Evolutionary conservation across 2,797 vertebrate genomes (phyloP).

Genomic region (Mycteria americana): DNA sequence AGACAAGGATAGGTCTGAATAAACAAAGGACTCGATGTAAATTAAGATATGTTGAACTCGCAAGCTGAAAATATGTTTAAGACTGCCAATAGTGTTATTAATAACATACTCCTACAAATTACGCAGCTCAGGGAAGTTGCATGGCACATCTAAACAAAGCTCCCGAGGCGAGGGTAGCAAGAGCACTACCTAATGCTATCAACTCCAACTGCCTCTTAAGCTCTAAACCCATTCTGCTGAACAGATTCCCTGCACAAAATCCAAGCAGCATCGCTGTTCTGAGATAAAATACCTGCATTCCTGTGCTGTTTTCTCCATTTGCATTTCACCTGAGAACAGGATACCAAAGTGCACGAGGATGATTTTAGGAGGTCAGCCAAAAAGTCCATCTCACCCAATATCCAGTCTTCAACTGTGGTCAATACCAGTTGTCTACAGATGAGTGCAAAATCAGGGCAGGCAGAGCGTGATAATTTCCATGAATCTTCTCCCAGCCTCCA

Average conservation of each 20-base stretch:
- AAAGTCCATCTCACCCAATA: background rate
- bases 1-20: background rate
- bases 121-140: background rate
- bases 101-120: background rate
- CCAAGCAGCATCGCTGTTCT: background rate
- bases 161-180: background rate
- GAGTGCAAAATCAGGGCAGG: background rate
- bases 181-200: background rate
- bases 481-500: background rate
- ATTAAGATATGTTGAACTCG: background rate
- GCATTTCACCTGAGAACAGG: background rate
- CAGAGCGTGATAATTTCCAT: background rate
- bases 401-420: accelerated
- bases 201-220: background rate
- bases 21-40: background rate
- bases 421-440: background rate
- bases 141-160: background rate
- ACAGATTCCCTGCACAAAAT: background rate
- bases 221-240: background rate
- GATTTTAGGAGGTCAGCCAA: background rate
- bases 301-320: background rate
- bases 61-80: background rate
- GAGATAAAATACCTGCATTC: background rate
- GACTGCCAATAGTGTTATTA: background rate
- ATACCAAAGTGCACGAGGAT: background rate